Conservation (phyloP, 2,113 vertebrate species). For the Odocoileus virginianus region DNA sequence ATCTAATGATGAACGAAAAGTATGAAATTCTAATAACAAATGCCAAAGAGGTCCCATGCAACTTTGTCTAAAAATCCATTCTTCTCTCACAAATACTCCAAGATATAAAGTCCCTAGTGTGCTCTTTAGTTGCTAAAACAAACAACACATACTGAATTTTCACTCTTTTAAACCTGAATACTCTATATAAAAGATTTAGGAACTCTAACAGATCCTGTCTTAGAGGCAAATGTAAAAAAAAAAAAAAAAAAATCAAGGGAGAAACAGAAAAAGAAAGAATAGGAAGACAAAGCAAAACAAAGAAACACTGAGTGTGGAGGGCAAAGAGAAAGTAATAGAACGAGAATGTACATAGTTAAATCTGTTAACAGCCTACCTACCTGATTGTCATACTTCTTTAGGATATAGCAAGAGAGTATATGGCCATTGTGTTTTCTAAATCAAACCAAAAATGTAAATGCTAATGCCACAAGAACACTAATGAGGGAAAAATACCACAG, state of each 20-base stretch:
- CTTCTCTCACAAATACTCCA: not conserved
- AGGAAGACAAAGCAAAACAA: not conserved
- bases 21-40: not conserved
- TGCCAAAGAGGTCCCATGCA: not conserved
- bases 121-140: not conserved
- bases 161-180: not conserved
- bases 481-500: not conserved
- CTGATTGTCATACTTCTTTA: not conserved
- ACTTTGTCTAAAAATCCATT: slow-evolving; percentile 26
- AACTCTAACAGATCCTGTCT: not conserved
- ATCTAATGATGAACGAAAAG: not conserved
- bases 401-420: not conserved
- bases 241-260: not conserved
- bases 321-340: not conserved
- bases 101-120: not conserved
- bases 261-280: not conserved
- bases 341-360: not conserved
- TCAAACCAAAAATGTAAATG: not conserved
- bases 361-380: not conserved
- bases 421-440: not conserved
- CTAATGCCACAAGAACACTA: not conserved
- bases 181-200: not conserved
- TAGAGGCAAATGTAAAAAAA: not conserved
- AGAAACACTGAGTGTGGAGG: not conserved
- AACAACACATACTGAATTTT: not conserved